Conservation (phyloP, 2,888 invertebrate species). For the Morpho deidamia region DNA sequence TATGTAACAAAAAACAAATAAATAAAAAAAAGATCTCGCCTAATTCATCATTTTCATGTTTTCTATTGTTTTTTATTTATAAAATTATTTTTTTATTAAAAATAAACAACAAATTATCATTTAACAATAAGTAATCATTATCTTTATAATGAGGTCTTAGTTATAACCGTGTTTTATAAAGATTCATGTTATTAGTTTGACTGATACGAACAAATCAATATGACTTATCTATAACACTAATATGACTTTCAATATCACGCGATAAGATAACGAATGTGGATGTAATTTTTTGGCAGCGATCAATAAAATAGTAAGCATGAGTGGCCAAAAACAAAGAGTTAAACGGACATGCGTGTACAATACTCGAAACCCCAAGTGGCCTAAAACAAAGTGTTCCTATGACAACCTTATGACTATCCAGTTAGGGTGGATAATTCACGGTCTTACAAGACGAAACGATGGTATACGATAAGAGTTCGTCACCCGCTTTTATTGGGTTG, state of each 20-base stretch:
- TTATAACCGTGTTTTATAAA: no score
- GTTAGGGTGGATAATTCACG: conserved; percentile 66
- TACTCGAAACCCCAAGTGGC: conserved; percentile 43
- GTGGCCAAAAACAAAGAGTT: conserved; percentile 31
- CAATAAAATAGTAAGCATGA: conserved; percentile 1
- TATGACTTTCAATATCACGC: not conserved
- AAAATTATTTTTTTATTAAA: no score
- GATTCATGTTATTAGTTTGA: no score
- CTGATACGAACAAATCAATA: not conserved
- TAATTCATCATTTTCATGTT: no score
- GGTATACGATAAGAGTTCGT: conserved; percentile 53
- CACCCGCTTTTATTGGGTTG: conserved; percentile 54
- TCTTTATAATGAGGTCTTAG: no score
- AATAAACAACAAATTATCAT: no score
- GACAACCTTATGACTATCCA: conserved; percentile 51
- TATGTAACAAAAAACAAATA: no score
- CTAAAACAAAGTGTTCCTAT: conserved; percentile 40
- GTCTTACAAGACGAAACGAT: conserved; percentile 38
- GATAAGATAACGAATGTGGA: not conserved
- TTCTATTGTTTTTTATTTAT: no score
- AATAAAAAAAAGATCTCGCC: no score
- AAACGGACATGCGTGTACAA: conserved; percentile 68
- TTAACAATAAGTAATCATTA: no score
- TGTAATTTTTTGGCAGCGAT: not conserved
- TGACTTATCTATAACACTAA: not conserved